Evolutionary conservation across 2,797 vertebrate species (phyloP).

Genomic region (Borostomias antarcticus): DNA sequence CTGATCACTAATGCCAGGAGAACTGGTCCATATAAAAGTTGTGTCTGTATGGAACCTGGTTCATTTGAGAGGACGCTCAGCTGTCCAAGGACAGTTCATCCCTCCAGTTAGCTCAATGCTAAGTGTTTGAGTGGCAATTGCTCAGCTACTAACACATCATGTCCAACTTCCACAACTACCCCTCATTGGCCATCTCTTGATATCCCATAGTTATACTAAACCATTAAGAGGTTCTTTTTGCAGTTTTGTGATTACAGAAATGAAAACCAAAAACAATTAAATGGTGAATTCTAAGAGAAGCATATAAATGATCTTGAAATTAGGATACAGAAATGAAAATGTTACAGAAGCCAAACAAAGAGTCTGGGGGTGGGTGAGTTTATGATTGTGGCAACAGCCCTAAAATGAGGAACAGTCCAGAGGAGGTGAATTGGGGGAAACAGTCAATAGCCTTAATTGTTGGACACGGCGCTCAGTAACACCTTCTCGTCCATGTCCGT

Average conservation of each 20-base stretch:
- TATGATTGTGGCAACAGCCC: slow-evolving; percentile 65
- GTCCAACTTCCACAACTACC: slow-evolving; percentile 1
- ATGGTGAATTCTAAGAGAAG: too few relatives aligned
- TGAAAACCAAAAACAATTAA: too few relatives aligned
- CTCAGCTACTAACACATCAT: slow-evolving; percentile 1
- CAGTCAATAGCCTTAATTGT: slow-evolving; percentile 69
- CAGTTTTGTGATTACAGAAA: slow-evolving; percentile 32
- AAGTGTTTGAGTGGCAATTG: not conserved
- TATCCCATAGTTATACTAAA: too few relatives aligned
- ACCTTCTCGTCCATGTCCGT: slow-evolving; percentile 70
- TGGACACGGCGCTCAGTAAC: slow-evolving; percentile 71
- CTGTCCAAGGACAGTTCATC: not conserved
- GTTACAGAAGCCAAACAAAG: slow-evolving; percentile 52
- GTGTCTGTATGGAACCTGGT: not conserved
- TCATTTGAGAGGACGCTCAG: not conserved
- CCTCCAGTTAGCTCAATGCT: not conserved
- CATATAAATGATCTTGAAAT: slow-evolving; percentile 48
- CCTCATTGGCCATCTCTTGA: not conserved
- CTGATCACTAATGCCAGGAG: not conserved
- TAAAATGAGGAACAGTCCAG: slow-evolving; percentile 67
- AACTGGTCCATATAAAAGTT: not conserved
- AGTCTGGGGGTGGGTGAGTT: slow-evolving; percentile 49
- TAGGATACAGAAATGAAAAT: slow-evolving; percentile 64
- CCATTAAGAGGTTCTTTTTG: not conserved
- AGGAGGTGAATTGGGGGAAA: slow-evolving; percentile 67